Percentiles rank a stretch among this genome's conserved stretches.
phyloP scores from a whole-genome alignment of 1,140 invertebrate genomes.

The Drosophila repleta region DNA sequence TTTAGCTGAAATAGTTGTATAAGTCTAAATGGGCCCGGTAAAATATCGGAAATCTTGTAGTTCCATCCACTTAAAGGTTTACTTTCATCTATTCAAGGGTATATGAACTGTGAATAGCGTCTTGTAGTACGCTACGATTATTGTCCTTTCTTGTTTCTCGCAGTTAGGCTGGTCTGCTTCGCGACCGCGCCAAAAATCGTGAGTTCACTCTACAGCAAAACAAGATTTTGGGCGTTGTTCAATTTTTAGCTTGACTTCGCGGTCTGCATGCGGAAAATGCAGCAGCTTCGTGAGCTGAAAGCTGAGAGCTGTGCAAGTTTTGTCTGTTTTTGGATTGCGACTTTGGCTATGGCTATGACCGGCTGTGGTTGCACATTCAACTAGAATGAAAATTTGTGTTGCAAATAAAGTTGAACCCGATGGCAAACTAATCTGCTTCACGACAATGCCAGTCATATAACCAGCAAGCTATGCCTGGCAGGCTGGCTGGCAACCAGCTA shows the following conservation, averaged over 20 bases:
- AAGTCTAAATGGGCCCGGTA: too few relatives aligned
- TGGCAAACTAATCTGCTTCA: slow-evolving; percentile 82
- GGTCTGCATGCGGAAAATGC: slow-evolving; percentile 59
- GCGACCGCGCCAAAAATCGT: slow-evolving; percentile 62
- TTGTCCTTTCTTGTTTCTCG: slow-evolving; percentile 42
- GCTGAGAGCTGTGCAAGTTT: slow-evolving; percentile 32
- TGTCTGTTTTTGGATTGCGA: slow-evolving; percentile 43
- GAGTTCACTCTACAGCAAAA: slow-evolving; percentile 72
- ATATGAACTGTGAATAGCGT: slow-evolving; percentile 9
- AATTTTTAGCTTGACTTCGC: slow-evolving; percentile 68
- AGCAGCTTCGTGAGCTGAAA: slow-evolving; percentile 70
- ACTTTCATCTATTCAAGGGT: slow-evolving; percentile 7
- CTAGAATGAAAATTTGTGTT: slow-evolving; percentile 81
- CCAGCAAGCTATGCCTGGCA: slow-evolving; percentile 35
- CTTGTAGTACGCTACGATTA: slow-evolving; percentile 20
- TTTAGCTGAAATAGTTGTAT: too few relatives aligned
- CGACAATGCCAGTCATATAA: slow-evolving; percentile 66
- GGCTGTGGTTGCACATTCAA: slow-evolving; percentile 60
- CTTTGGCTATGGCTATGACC: neutral
- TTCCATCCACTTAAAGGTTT: too few relatives aligned
- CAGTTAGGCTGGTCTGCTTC: slow-evolving; percentile 29
- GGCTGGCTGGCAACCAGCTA: slow-evolving; percentile 23
- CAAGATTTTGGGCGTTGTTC: slow-evolving; percentile 81
- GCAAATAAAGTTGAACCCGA: slow-evolving; percentile 82
- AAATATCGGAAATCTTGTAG: too few relatives aligned